phyloP scores from a whole-genome alignment of 2,888 invertebrate genomes.

The Dermolepida albohirtum region DNA sequence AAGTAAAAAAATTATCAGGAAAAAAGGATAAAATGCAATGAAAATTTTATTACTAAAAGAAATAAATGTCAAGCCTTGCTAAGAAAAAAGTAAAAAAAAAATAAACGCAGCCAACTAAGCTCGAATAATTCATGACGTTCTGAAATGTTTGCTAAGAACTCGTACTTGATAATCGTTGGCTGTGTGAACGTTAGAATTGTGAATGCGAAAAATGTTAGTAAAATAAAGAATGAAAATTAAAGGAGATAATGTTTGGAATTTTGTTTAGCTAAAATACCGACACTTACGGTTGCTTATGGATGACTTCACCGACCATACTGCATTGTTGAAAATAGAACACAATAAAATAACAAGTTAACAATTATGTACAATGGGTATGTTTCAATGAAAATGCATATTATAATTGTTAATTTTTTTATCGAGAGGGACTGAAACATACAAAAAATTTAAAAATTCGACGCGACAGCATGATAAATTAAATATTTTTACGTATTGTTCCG shows the following conservation, averaged over 20 bases:
- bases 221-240: slow-evolving; percentile 24
- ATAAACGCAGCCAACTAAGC: no score
- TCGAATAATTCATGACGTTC: no score
- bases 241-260: background rate
- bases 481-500: no score
- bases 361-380: background rate
- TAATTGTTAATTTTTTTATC: no score
- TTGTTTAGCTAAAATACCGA: slow-evolving; percentile 2
- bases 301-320: slow-evolving; percentile 79
- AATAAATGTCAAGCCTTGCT: background rate
- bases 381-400: no score
- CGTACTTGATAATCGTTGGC: no score
- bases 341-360: slow-evolving; percentile 24
- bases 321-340: slow-evolving; percentile 57
- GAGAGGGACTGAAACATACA: no score
- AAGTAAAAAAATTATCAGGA: background rate
- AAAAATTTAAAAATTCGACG: no score
- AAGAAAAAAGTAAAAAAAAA: no score
- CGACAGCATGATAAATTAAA: no score
- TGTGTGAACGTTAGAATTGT: no score
- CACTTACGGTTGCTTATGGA: slow-evolving; percentile 81
- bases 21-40: background rate
- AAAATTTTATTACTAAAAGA: slow-evolving; percentile 3
- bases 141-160: no score
- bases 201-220: slow-evolving; percentile 24